A percentile compares a stretch with the other conserved stretches of the same genome.
These are phyloP conservation scores for Drosophila robusta DNA, from an alignment of 2,888 invertebrate genomes.

Conservation along the genomic window DNA sequence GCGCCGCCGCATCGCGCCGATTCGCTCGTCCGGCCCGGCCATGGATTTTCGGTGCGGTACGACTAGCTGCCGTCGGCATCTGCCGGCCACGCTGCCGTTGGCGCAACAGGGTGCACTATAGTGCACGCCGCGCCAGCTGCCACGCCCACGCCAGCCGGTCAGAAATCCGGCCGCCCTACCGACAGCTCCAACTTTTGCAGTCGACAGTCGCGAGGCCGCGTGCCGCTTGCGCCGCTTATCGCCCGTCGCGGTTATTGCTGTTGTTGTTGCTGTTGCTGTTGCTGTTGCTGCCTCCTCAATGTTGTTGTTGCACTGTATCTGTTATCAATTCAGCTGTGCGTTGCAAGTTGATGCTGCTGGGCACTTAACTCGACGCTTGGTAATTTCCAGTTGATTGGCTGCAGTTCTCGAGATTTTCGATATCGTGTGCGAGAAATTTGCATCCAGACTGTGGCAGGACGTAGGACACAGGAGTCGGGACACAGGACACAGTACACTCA, in stretches of 20 bases:
- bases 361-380: slow-evolving; percentile 69
- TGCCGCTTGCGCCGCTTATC: slow-evolving; percentile 67
- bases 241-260: slow-evolving; percentile 54
- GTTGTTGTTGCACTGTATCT: slow-evolving; percentile 46
- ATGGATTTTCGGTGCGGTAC: slow-evolving; percentile 42
- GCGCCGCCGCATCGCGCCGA: slow-evolving; percentile 4
- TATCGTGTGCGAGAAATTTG: slow-evolving; percentile 66
- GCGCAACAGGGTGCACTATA: slow-evolving; percentile 76
- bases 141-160: slow-evolving; percentile 61
- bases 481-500: slow-evolving; percentile 16
- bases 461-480: slow-evolving; percentile 5
- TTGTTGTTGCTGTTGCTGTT: slow-evolving; percentile 14
- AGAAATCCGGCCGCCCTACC: slow-evolving; percentile 36
- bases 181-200: slow-evolving; percentile 43
- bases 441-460: slow-evolving; percentile 38
- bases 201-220: slow-evolving; percentile 61
- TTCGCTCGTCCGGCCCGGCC: slow-evolving; percentile 26
- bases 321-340: slow-evolving; percentile 69
- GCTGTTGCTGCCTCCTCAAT: slow-evolving; percentile 5
- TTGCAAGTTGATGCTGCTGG: slow-evolving; percentile 35
- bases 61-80: slow-evolving; percentile 39
- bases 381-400: slow-evolving; percentile 82
- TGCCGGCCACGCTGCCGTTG: slow-evolving; percentile 19
- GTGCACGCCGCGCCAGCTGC: slow-evolving; percentile 20
- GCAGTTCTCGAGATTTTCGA: slow-evolving; percentile 75